Base-by-base conservation (phyloP, 1,140 invertebrate species). In the Mamestra configurata region DNA sequence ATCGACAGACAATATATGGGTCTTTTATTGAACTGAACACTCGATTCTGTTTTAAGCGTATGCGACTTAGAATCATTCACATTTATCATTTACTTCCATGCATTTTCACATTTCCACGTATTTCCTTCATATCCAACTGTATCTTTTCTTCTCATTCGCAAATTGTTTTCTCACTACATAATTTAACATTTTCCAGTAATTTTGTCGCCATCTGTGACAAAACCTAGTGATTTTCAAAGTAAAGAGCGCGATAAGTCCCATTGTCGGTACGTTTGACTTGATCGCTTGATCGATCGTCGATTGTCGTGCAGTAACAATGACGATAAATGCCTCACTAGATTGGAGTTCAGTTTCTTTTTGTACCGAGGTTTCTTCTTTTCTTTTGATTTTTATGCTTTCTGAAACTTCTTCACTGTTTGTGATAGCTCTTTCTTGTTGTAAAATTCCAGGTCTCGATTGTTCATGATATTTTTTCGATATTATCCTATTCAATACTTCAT, bases 271-370 rank as follows among this genome's bases (percentile, higher is more conserved):
- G 79, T 82, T 86, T 88, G 79, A 86, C 83, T 88, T 92, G 89
- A 92, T 92, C 83, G 90, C 83, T 88, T 92, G 89, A 92, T 92
- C 83, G 90, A 90, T 87, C 81, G 81, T 80, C 83, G 85, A 90
- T 88, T 89, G 87, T 90, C 88, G 86, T 83, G 79, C 57, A 64
- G 73, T 86, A 86, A 92, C 90, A 91, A 90, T 86, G 90, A 85
- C 87, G 87, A 89, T 86, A 84, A 90, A 91, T 93, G 89, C 86
- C 86, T 87, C 82, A 81, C 80, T 55, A 88, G 89, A 92, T 91
- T 91, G 89, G 87, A 89, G 84, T 83, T 87, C 81, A 80, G 84
- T 88, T 89, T 86, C 87, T 86, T 90, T 89, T 86, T 79, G 66
- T 79, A 79, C 77, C 73, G 68, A 76, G 79, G 80, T 86, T 84